Base-by-base conservation (phyloP, 2,888 invertebrate genomes). In the Nymphalis polychloros region DNA sequence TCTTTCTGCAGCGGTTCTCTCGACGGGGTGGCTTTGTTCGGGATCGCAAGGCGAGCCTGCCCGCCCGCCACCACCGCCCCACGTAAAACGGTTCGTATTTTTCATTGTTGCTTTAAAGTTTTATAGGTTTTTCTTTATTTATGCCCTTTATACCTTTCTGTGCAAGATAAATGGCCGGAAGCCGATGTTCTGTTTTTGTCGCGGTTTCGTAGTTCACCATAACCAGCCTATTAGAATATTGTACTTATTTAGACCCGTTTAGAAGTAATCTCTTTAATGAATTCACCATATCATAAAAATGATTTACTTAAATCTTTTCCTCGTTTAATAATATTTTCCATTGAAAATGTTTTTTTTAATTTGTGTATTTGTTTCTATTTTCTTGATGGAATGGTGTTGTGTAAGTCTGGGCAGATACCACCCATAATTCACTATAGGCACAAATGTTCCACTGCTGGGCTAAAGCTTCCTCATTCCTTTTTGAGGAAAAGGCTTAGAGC, bases 101-200 rank as follows among this genome's bases (percentile, higher is more conserved):
- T 92, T 92, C 91, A 91, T 91, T 91, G 92, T 91, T 91, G 88
- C 89, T 90, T 87, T 90, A 89, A 88, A 90, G 85, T 87, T 88
- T 90, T 91, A 91, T 91, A 91, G 90, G 89, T 91, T 91, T 89
- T 91, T 84, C 85, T 90, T 90, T 91, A 90, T 92, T 91, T 91
- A 88, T 87, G 86, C 86, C 85, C 86, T 89, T 89, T 90, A 89
- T 91, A 88, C 87, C 86, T 86, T 84, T 81, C 81, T 80, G 84
- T 86, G 81, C 83, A 85, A 90, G 88, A 90, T 86, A 89, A 90
- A 90, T 87, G 85, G 85, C 82, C 79, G 82, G 79, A 78, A 81
- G 84, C 80, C 82, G 84, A 84, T 87, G 87, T 85, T 87, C 85
- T 85, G 86, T 86, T 87, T 85, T 84, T 85, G 86, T 85, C 84